These are phyloP conservation scores for Oryctes rhinoceros DNA, from an alignment of 1,140 invertebrate species.

Conservation along the genomic window DNA sequence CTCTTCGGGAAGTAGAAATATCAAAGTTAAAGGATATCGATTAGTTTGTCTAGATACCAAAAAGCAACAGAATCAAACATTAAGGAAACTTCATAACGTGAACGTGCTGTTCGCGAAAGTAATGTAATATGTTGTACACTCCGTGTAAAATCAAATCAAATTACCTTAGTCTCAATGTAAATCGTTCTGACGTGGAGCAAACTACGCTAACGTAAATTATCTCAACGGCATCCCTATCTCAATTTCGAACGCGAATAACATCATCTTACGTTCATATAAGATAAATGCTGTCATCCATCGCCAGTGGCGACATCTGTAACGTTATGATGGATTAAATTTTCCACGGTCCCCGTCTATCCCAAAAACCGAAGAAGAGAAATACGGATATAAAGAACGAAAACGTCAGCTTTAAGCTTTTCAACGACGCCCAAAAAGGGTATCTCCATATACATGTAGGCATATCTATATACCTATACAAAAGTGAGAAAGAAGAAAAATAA, in stretches of 20 bases:
- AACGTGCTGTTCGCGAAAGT: too few species aligned
- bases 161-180: not conserved
- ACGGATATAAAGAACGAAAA: not conserved
- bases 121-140: too few species aligned
- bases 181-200: not conserved
- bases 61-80: too few species aligned
- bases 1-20: too few species aligned
- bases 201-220: not conserved
- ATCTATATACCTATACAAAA: not conserved
- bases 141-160: not conserved
- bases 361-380: not conserved
- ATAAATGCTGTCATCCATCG: not conserved
- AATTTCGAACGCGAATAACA: not conserved
- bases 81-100: too few species aligned
- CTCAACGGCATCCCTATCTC: not conserved
- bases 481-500: not conserved
- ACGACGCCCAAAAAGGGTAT: not conserved
- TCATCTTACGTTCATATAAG: not conserved
- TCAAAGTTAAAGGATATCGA: too few species aligned
- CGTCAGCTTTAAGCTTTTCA: not conserved
- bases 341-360: not conserved
- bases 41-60: too few species aligned
- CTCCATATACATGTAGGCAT: too few species aligned
- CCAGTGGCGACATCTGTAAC: constrained; percentile 2
- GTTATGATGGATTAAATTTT: not conserved